Evolutionary conservation across 2,888 invertebrate species (phyloP), one percentile per base, ranked within the genome.

Genomic region (Pollenia labialis): DNA sequence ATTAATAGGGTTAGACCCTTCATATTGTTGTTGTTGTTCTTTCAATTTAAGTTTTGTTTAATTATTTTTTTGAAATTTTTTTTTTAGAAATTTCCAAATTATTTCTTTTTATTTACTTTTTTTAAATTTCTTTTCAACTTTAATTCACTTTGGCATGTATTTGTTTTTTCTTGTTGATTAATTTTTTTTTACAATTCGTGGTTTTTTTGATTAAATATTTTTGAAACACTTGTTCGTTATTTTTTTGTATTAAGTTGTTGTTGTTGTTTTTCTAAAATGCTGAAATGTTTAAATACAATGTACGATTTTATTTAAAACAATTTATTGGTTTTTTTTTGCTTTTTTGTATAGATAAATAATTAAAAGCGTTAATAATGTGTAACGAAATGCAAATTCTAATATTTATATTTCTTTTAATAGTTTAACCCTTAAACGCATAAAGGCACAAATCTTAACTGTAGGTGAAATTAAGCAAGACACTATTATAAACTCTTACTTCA

Each of bases 1-100:
- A 79, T 40, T 40, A 82, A 46, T n/a, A 85, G 80, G 79, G 79
- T 64, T 14, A 23, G 42, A 54, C 81, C 74, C 85, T 81, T 83
- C 87, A 85, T 85, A 32, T 32, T 32, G 32, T 32, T 32, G 32
- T 6, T 66, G 75, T 85, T 3, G 11, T 23, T 46, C 23, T 18
- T 58, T 62, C 10, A 32, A 74, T 54, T 40, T 1, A 32, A 12
- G 44, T 81, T 80, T 74, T 54, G 2, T 46, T 80, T 66, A 40
- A 12, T 66, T 12, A 18, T 77, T 83, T 71, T 50, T 56, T 79
- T 62, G 75, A 14, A 56, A 46, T 44, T 42, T 23, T 71, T 72
- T 52, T 44, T 50, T 44, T 62, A 12, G n/a, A 54, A 71, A n/a
- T 69, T 60, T 42, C n/a, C 14, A 16, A 52, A 52, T 4, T 7